Evolutionary conservation across 2,797 vertebrate genomes (phyloP).

Genomic region (Tarsius wallacei): DNA sequence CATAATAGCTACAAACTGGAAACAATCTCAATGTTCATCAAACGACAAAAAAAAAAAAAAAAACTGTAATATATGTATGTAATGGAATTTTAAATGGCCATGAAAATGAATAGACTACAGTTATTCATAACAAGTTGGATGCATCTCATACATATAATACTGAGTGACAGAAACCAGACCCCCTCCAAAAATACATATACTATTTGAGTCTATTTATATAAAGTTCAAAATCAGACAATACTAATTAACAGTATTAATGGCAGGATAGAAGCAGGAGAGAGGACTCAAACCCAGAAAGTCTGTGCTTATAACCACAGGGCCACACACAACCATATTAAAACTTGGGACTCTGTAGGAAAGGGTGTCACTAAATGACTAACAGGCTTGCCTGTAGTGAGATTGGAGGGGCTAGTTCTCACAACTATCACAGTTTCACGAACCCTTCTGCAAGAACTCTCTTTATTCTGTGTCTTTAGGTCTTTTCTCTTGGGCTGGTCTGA

Average conservation of each 20-base stretch:
- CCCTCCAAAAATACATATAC: background rate
- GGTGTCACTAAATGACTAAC: background rate
- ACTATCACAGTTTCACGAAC: background rate
- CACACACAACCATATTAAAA: background rate
- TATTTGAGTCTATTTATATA: background rate
- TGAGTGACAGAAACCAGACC: background rate
- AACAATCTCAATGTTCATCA: background rate
- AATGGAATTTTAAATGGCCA: background rate
- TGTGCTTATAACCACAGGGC: background rate
- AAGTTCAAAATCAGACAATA: slow-evolving; percentile 38
- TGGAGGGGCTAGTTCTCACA: background rate
- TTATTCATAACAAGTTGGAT: background rate
- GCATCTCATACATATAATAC: background rate
- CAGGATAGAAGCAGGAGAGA: background rate
- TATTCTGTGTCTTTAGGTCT: background rate
- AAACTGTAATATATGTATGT: background rate
- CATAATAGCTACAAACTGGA: background rate
- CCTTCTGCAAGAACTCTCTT: background rate
- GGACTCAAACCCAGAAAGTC: background rate
- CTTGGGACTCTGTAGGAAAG: background rate
- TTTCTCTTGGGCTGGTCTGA: background rate
- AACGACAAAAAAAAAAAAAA: background rate
- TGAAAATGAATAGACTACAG: background rate
- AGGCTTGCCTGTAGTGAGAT: background rate
- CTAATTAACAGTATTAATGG: background rate